phyloP scores from a whole-genome alignment of 2,113 vertebrate species.

The Scolopax mira region DNA sequence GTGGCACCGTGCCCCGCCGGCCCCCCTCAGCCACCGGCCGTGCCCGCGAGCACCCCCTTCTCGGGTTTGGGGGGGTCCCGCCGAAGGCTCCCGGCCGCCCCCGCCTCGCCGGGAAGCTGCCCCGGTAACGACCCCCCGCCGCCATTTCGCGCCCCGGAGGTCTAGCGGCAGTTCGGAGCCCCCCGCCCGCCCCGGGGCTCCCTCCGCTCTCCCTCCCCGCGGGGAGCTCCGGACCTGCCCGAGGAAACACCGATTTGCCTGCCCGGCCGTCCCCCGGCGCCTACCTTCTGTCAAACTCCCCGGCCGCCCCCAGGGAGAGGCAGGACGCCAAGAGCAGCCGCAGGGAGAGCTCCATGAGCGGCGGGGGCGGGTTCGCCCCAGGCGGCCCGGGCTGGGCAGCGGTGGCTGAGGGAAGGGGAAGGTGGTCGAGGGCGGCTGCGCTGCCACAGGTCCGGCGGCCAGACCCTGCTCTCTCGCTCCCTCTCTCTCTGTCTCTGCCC shows the following conservation, averaged over 20 bases:
- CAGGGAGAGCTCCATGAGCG: not conserved
- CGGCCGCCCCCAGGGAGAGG: slow-evolving; percentile 76
- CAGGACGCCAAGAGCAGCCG: slow-evolving; percentile 73
- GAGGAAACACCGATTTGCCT: not conserved
- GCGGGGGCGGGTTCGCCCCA: not conserved
- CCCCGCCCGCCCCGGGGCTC: not conserved
- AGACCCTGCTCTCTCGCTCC: not conserved
- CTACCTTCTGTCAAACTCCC: slow-evolving; percentile 91
- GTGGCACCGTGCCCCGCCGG: not conserved
- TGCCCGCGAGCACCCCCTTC: not conserved
- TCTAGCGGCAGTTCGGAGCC: not conserved
- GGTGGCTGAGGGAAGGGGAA: not conserved
- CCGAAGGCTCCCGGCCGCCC: not conserved
- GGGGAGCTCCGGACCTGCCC: not conserved
- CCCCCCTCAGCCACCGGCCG: not conserved
- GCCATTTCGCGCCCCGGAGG: not conserved
- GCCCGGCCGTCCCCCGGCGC: not conserved
- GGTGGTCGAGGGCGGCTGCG: not conserved
- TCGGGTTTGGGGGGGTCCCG: not conserved
- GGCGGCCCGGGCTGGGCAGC: not conserved
- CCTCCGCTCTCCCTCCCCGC: not conserved
- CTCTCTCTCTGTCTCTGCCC: too few species aligned
- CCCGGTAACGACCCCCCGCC: not conserved
- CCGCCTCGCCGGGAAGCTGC: not conserved
- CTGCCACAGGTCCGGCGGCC: not conserved